A percentile compares a stretch with the other conserved stretches of the same genome.
These are phyloP conservation scores for Eptesicus fuscus DNA, from an alignment of 2,113 vertebrate genomes.

Conservation along the genomic window DNA sequence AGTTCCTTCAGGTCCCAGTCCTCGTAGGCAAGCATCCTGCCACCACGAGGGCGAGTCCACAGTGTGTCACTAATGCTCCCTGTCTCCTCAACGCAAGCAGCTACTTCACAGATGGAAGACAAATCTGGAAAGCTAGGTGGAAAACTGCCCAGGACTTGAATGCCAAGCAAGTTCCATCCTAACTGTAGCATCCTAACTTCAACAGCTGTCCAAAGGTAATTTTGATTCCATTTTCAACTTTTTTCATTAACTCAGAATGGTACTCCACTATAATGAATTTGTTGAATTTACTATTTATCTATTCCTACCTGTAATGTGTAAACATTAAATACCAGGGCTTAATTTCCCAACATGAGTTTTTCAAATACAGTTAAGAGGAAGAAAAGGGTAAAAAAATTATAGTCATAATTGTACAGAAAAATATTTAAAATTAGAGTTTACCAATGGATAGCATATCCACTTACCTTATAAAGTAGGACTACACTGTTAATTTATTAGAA, in stretches of 20 bases:
- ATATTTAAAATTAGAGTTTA: neutral
- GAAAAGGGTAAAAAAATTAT: neutral
- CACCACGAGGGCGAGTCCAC: neutral
- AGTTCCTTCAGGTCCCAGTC: neutral
- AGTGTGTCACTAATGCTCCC: neutral
- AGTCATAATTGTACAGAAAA: neutral
- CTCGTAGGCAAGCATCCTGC: neutral
- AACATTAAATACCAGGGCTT: neutral
- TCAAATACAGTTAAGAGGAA: neutral
- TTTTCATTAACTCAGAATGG: constrained; percentile 5
- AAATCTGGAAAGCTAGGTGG: neutral
- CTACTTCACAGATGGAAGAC: neutral
- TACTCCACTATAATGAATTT: neutral
- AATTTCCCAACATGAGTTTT: constrained; percentile 34
- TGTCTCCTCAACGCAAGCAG: neutral
- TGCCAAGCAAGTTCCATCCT: neutral
- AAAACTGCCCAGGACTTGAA: neutral
- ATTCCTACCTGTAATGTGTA: neutral
- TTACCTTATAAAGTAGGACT: neutral
- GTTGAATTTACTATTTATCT: neutral
- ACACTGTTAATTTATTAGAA: neutral
- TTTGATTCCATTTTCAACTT: constrained; percentile 19
- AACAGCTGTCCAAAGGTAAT: neutral
- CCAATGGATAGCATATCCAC: neutral
- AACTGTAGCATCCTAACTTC: neutral